phyloP scores from a whole-genome alignment of 2,113 vertebrate species.

The Crocuta crocuta region DNA sequence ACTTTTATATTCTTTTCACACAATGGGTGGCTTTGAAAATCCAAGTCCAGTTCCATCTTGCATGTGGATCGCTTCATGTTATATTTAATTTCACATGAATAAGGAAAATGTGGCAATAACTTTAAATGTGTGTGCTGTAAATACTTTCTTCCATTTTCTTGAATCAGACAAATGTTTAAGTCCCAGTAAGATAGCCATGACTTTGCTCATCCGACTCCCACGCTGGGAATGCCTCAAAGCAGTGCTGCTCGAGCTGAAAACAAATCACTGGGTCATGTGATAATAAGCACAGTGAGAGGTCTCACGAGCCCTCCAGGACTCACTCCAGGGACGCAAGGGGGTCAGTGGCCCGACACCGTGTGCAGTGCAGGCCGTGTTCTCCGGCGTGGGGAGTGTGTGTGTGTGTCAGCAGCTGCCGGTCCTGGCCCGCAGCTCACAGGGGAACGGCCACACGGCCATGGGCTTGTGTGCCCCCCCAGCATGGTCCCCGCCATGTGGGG shows the following conservation, averaged over 20 bases:
- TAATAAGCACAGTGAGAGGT: neutral
- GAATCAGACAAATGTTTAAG: neutral
- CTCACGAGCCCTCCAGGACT: neutral
- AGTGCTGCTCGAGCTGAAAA: neutral
- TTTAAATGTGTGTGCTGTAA: neutral
- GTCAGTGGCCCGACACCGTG: neutral
- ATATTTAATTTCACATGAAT: conserved; percentile 1
- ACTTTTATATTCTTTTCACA: neutral
- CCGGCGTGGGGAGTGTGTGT: accelerated
- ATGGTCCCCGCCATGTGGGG: neutral
- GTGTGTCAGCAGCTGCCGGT: neutral
- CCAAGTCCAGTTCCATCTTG: neutral
- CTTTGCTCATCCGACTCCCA: neutral
- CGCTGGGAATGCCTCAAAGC: neutral
- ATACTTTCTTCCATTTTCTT: conserved; percentile 34
- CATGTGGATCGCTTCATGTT: neutral
- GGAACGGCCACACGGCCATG: neutral
- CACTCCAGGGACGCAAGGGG: neutral
- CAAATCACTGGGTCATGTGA: no score
- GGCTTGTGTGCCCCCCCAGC: neutral
- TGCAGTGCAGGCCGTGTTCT: neutral
- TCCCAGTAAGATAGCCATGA: neutral
- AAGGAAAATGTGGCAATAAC: neutral
- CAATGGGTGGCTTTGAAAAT: conserved; percentile 40
- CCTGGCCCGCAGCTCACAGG: neutral